Evolutionary conservation across 2,113 vertebrate genomes (phyloP).

Genomic region (Gadus chalcogrammus): DNA sequence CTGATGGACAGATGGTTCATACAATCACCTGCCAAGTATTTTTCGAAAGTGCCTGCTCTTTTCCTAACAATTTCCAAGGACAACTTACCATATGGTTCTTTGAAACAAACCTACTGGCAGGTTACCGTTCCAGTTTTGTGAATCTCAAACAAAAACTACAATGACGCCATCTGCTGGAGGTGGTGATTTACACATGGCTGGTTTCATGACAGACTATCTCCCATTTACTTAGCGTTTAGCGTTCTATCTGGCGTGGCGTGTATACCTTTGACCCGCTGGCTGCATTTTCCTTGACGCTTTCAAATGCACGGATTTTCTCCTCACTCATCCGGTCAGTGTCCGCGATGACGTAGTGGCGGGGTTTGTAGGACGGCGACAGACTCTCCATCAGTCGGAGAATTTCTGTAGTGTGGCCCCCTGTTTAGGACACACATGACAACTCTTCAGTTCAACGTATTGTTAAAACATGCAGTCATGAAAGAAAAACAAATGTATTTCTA

Average conservation of each 20-base stretch:
- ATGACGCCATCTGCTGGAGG: conserved; percentile 24
- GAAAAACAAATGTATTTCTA: not conserved
- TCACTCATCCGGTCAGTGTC: conserved; percentile 90
- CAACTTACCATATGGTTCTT: too few relatives aligned
- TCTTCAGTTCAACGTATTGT: too few relatives aligned
- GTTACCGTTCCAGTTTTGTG: too few relatives aligned
- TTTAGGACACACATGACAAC: not conserved
- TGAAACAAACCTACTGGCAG: too few relatives aligned
- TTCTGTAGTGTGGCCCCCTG: conserved; percentile 94
- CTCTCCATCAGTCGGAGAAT: conserved; percentile 83
- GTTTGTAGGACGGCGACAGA: conserved; percentile 78
- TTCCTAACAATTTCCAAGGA: too few relatives aligned
- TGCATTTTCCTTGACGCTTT: conserved; percentile 63
- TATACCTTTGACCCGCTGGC: conserved; percentile 67
- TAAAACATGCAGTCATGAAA: too few relatives aligned
- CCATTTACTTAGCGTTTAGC: not conserved
- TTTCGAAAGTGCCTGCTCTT: too few relatives aligned
- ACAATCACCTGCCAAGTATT: too few relatives aligned
- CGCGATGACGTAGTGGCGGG: conserved; percentile 86
- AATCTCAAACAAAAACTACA: too few relatives aligned
- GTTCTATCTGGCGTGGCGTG: not conserved
- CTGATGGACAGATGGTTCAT: too few relatives aligned
- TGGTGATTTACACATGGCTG: not conserved
- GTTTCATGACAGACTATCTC: not conserved
- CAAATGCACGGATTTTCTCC: conserved; percentile 83